Percentiles rank a stretch among this genome's conserved stretches.
Conservation (phyloP, 2,113 vertebrate genomes). For the Tetraodon nigroviridis region DNA sequence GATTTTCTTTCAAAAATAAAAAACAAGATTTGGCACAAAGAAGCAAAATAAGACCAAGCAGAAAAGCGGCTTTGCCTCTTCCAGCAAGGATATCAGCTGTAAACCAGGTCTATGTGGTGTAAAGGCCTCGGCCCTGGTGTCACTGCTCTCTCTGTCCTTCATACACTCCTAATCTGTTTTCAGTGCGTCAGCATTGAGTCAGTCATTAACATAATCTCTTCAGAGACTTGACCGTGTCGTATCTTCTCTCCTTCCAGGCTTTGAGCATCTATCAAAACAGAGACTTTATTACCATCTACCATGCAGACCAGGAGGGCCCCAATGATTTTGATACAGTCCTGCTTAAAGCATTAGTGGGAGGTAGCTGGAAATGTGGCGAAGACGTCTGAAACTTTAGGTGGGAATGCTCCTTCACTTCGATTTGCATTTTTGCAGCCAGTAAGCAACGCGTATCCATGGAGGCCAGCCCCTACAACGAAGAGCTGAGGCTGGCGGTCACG, state of each 20-base stretch:
- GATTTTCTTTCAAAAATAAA: neutral
- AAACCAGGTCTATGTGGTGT: no score
- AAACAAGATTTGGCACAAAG: neutral
- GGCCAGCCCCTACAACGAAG: constrained; percentile 77
- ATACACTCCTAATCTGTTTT: neutral
- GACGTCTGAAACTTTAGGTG: neutral
- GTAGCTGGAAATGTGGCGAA: constrained; percentile 25
- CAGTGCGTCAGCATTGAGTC: neutral
- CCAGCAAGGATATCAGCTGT: no score
- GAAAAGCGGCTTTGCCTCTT: neutral
- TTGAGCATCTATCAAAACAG: constrained; percentile 79
- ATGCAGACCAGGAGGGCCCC: constrained; percentile 76
- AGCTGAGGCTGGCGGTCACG: constrained; percentile 84
- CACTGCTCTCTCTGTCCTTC: no score
- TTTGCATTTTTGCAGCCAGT: constrained; percentile 61
- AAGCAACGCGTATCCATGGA: constrained; percentile 61
- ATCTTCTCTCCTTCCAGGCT: constrained; percentile 57
- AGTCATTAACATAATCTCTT: neutral
- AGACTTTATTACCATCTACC: constrained; percentile 79
- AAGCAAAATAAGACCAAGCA: neutral
- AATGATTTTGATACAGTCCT: constrained; percentile 88
- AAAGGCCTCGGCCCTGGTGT: no score
- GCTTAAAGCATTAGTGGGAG: constrained; percentile 81
- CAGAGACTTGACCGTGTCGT: neutral
- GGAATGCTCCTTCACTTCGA: neutral